A percentile compares a stretch with the other conserved stretches of the same genome.
Evolutionary conservation across 2,888 invertebrate species (phyloP).

Genomic region (Herminia tarsipennalis): DNA sequence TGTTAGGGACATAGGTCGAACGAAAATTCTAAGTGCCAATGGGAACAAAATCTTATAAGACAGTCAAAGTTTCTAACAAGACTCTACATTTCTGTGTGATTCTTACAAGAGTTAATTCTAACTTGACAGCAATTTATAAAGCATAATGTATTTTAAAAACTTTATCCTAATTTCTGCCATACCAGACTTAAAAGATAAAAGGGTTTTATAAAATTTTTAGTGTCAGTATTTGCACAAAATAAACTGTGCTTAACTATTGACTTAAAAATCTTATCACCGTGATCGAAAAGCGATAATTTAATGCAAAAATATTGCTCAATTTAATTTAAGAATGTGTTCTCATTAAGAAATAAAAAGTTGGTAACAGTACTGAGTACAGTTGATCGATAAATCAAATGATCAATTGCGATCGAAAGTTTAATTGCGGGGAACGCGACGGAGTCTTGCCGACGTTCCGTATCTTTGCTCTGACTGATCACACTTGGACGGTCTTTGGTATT

Average conservation of each 20-base stretch:
- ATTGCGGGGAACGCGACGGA: slow-evolving; percentile 40
- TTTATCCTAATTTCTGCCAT: slow-evolving; percentile 13
- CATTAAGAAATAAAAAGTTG: slow-evolving; percentile 55
- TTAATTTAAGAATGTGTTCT: slow-evolving; percentile 42
- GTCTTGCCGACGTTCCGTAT: slow-evolving; percentile 38
- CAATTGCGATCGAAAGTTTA: slow-evolving; percentile 51
- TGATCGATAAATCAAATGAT: slow-evolving; percentile 53
- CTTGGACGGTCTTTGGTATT: slow-evolving; percentile 49
- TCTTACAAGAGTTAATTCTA: slow-evolving; percentile 27
- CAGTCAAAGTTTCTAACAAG: slow-evolving; percentile 5
- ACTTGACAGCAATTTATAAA: too few relatives aligned
- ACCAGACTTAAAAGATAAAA: neutral
- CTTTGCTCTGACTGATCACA: slow-evolving; percentile 44
- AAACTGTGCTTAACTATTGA: neutral
- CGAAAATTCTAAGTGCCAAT: slow-evolving; percentile 16
- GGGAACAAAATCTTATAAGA: slow-evolving; percentile 27
- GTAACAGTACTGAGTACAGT: slow-evolving; percentile 39
- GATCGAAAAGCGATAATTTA: slow-evolving; percentile 16
- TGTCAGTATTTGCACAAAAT: neutral
- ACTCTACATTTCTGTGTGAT: slow-evolving; percentile 5
- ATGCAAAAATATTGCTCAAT: slow-evolving; percentile 21
- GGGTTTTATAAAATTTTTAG: slow-evolving; percentile 1
- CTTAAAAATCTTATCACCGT: slow-evolving; percentile 11
- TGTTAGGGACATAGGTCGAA: slow-evolving; percentile 7
- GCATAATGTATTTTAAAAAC: too few relatives aligned